Base-by-base conservation (phyloP, 2,888 invertebrate species). In the Nemotelus pantherinus region DNA sequence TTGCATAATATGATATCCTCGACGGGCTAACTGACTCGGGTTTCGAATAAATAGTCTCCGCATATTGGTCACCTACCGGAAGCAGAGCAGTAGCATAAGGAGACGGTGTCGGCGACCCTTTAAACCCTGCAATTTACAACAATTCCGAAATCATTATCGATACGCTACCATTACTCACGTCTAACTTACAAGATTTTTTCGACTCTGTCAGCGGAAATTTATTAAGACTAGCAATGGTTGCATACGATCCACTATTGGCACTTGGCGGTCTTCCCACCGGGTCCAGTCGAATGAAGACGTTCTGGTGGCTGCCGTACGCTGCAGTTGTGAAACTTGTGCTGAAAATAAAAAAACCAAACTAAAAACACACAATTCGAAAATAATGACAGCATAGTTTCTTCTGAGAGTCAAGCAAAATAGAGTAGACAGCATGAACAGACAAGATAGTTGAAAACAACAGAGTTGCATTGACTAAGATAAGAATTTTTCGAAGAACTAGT, bases 181-280 rank as follows among this genome's bases (percentile, higher is more conserved):
- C n/a, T 41, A 72, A 83, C 83, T 86, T 85, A 83, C 87, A 87
- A 43, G 86, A 85, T 81, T 86, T 87, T 81, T 87, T 86, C 57
- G 84, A 82, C 77, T 86, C 86, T 74, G 82, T 89, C 80, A 90
- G 88, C 45, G 93, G 92, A 82, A 92, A 91, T 85, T 93, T 93
- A 84, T 94, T 94, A 82, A 94, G 89, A 85, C 94, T 94, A 78
- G 94, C 94, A 82, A 94, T 94, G 63, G 94, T 94, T 63, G 94
- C 94, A 83, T 94, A 94, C 82, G 94, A 94, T 80, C 93, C 94
- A 77, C 93, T 93, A 81, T 90, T 91, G 45, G 92, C 93, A 84
- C 93, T 93, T 76, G 93, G 92, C 71, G 93, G 93, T 80, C 93
- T 88, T 45, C 91, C 91, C 63, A 91, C 87, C 6, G 93, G 92